These are phyloP conservation scores for Geotrypetes seraphini DNA, from an alignment of 2,797 vertebrate genomes.

Conservation along the genomic window DNA sequence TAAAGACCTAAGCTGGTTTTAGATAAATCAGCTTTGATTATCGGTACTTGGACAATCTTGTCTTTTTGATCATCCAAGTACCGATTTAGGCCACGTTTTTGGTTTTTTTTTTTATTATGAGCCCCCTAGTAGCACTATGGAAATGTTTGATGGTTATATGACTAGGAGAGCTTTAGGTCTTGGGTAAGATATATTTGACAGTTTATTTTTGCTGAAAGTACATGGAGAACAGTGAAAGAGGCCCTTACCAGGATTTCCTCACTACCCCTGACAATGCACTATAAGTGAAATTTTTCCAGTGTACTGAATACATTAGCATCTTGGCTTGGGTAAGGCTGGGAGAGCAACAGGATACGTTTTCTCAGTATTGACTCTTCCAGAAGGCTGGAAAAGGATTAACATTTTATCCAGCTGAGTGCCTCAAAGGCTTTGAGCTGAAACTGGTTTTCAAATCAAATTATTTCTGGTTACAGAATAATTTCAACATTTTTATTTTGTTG, in stretches of 20 bases:
- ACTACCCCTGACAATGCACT: neutral
- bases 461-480: constrained; percentile 15
- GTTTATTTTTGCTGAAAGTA: neutral
- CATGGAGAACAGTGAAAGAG: neutral
- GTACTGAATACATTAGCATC: constrained; percentile 5
- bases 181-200: constrained; percentile 1
- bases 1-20: no score
- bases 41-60: no score
- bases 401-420: constrained; percentile 4
- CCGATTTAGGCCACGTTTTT: no score
- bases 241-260: neutral
- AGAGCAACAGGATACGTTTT: neutral
- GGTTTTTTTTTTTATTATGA: no score
- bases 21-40: no score
- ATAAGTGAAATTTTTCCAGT: neutral
- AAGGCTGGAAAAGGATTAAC: constrained; percentile 6
- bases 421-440: constrained; percentile 13
- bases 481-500: constrained; percentile 29
- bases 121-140: no score
- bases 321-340: constrained; percentile 12
- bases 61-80: no score
- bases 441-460: constrained; percentile 30
- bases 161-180: neutral
- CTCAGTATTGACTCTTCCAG: neutral
- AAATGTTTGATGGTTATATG: neutral